phyloP scores from a whole-genome alignment of 2,888 invertebrate genomes.

The Diploptera punctata region DNA sequence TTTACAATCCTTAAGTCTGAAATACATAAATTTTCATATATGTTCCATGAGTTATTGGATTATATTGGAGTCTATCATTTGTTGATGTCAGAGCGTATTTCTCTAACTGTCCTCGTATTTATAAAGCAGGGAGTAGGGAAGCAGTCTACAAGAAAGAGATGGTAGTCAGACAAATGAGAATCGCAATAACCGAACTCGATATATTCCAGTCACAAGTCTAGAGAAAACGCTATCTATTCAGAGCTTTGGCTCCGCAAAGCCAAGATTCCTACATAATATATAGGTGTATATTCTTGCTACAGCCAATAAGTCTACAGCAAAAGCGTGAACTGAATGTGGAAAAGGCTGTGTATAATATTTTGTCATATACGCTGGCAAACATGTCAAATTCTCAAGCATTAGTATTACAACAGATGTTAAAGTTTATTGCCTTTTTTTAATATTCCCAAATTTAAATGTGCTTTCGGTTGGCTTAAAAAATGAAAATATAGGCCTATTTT shows the following conservation, averaged over 20 bases:
- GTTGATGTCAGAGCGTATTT: background rate
- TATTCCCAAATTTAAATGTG: too few species aligned
- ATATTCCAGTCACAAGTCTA: conserved; percentile 8
- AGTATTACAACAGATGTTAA: background rate
- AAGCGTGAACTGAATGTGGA: background rate
- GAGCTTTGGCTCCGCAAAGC: background rate
- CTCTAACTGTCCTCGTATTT: background rate
- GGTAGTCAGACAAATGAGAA: background rate
- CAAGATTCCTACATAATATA: background rate
- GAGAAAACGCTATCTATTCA: background rate
- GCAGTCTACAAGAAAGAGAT: background rate
- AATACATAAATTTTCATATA: too few species aligned
- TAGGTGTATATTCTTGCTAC: background rate
- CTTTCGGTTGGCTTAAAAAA: too few species aligned
- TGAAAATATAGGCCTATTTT: too few species aligned
- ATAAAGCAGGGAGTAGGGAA: background rate
- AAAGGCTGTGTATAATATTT: background rate
- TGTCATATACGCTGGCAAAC: background rate
- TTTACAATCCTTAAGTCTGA: too few species aligned
- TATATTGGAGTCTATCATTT: background rate
- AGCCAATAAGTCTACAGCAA: background rate
- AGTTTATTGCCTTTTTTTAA: too few species aligned
- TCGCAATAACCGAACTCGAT: conserved; percentile 1
- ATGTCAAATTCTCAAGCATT: background rate
- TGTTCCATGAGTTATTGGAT: too few species aligned